Base-by-base conservation (phyloP, 1,140 invertebrate genomes). In the Parasteatoda tepidariorum region DNA sequence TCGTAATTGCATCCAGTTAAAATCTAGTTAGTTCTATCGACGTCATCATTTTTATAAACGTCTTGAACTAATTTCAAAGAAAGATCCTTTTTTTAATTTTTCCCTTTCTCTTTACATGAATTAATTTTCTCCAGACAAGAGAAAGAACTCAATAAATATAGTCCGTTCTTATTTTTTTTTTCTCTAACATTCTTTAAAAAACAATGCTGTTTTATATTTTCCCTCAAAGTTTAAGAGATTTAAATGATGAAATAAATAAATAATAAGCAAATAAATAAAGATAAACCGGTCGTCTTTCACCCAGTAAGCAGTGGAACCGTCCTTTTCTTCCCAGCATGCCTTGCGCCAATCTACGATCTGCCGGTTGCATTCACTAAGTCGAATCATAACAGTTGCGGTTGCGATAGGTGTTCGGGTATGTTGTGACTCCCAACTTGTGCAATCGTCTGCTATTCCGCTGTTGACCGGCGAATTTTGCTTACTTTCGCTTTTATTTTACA, bases 371-470 rank as follows among this genome's bases (percentile, higher is more conserved):
- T 26, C 38, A 41, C 18, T 28, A 74, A 59, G 54, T 34, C 55
- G 38, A 34, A 61, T 13, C 71, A 74, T 28, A 74, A 74, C 71
- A 74, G 71, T 74, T 41, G 54, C n/a, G 55, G 71, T 31, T 74
- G n/a, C 31, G 4, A 34, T 61, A 33, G 55, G 55, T 74, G 54
- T n/a, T 9, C 55, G 31, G 54, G 54, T 33, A n/a, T 18, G n/a
- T 13, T 2, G 28, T 26, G 54, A 34, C 28, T 59, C 30, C 55
- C 22, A 6, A n/a, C 55, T n/a, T n/a, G 55, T 24, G 55, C 13
- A 74, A 24, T 22, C 7, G 2, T 33, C 24, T 15, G 26, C 41
- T 30, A 22, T 71, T 30, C 24, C n/a, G 33, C 38, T 41, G 33
- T 67, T 26, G 34, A 71, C 68, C 68, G 68, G 68, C 68, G 28